Percentiles rank a stretch among this genome's conserved stretches.
Conservation (phyloP, 2,797 vertebrate genomes). For the Chelmon rostratus region DNA sequence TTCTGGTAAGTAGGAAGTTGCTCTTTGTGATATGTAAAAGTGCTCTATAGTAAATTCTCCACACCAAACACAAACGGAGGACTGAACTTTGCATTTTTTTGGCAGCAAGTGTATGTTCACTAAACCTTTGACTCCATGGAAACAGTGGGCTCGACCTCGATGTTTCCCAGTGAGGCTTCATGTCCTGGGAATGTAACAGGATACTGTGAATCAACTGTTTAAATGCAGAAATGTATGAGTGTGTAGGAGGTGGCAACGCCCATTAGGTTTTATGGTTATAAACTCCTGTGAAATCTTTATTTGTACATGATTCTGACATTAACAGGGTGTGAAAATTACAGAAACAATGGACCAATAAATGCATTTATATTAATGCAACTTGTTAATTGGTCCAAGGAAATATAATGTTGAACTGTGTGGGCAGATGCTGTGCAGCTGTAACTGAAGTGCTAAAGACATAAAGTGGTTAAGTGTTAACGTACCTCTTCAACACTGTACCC, state of each 20-base stretch:
- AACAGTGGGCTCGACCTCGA: slow-evolving; percentile 32
- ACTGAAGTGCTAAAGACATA: neutral
- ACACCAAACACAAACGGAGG: slow-evolving; percentile 27
- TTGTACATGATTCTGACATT: slow-evolving; percentile 8
- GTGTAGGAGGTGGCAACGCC: neutral
- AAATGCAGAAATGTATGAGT: slow-evolving; percentile 33
- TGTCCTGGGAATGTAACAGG: slow-evolving; percentile 61
- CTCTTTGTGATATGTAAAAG: slow-evolving; percentile 38
- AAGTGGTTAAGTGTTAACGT: slow-evolving; percentile 17
- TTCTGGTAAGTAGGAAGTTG: slow-evolving; percentile 90
- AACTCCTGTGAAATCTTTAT: slow-evolving; percentile 14
- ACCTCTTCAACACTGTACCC: neutral
- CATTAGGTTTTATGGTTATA: slow-evolving; percentile 21
- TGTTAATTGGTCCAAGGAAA: slow-evolving; percentile 9
- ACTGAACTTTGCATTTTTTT: slow-evolving; percentile 35
- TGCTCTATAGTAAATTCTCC: slow-evolving; percentile 39
- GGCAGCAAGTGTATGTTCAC: slow-evolving; percentile 28
- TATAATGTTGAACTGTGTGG: neutral
- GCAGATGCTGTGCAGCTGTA: slow-evolving; percentile 13
- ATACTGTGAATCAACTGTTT: slow-evolving; percentile 54
- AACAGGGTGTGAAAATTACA: neutral
- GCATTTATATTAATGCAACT: neutral
- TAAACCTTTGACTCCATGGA: slow-evolving; percentile 58
- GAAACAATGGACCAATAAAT: slow-evolving; percentile 6
- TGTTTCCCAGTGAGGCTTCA: slow-evolving; percentile 38